These are phyloP conservation scores for Meleagris gallopavo DNA, from an alignment of 2,113 vertebrate species.

Conservation along the genomic window DNA sequence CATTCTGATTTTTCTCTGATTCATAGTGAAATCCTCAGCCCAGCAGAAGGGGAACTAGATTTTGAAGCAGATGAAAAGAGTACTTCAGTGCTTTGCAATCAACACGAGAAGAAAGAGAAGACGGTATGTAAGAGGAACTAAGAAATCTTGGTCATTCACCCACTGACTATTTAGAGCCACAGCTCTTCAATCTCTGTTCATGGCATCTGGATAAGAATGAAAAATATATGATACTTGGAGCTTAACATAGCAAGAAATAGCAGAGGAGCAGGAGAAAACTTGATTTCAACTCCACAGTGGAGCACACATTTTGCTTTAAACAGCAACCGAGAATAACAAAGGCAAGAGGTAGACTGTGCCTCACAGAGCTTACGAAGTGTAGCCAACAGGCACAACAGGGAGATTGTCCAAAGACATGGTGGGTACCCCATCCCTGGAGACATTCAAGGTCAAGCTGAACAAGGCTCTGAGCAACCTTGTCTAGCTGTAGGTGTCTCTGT, in stretches of 20 bases:
- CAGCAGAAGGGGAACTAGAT: constrained; percentile 51
- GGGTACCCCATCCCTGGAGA: no score
- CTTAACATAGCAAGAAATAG: background rate
- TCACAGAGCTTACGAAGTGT: background rate
- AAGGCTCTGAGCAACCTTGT: no score
- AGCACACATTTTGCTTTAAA: fast-evolving
- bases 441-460: no score
- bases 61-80: constrained; percentile 15
- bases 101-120: constrained; percentile 41
- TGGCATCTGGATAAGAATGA: constrained; percentile 12
- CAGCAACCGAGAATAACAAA: fast-evolving
- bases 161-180: constrained; percentile 50
- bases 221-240: background rate
- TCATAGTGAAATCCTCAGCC: constrained; percentile 51
- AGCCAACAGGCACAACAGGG: background rate
- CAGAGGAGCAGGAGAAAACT: background rate
- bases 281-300: background rate
- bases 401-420: no score
- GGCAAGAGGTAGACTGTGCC: background rate
- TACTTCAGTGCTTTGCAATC: constrained; percentile 39
- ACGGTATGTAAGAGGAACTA: constrained; percentile 40
- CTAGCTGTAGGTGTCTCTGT: no score
- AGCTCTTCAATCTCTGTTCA: background rate
- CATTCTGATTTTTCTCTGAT: constrained; percentile 71
- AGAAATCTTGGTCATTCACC: constrained; percentile 38